Evolutionary conservation across 2,888 invertebrate species (phyloP), one percentile per base, ranked within the genome.

Genomic region (Schizaphis graminum): DNA sequence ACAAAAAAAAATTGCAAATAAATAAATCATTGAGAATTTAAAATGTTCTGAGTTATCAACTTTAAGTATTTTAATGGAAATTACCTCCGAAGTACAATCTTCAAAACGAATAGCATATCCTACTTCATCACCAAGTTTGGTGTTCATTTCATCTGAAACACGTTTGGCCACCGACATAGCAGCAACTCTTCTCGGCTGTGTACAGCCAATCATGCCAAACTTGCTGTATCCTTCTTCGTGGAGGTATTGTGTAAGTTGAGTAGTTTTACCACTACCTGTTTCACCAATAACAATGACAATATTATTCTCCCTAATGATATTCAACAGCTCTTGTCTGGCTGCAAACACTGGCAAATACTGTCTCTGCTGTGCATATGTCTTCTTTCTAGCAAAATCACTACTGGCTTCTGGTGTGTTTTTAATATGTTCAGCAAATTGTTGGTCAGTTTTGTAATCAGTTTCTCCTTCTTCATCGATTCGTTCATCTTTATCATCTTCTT

Each of bases 91-190:
- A 0, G 99, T 99, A 96, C 99, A 99, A 96, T 99, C 99, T 96
- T 99, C 99, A 96, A 99, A 99, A 95, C 99, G 98, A 96, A 99
- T 99, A 44, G 99, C 99, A 96, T 99, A 99, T 28, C 99, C 99
- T 21, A 99, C 98, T 89, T 95, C 95, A 35, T 95, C 95, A 8
- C 97, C 99, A 86, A 99, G 96, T 94, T 97, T 97, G 0, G 98
- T 98, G 67, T 97, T 97, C 99, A 99, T 99, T 96, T 99, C 99
- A 96, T 99, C 99, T 4, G 99, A 98, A 26, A 99, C 99, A 95
- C 99, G 97, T 96, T 99, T 99, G 1, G 99, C 99, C 0, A 99
- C 99, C 0, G 99, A 99, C 99, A 99, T 99, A 95, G 99, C 99
- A 88, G 99, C 99, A 0, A 99, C 99, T 96, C 99, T 97, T 95